phyloP scores from a whole-genome alignment of 2,113 vertebrate species.

The Nothobranchius furzeri region DNA sequence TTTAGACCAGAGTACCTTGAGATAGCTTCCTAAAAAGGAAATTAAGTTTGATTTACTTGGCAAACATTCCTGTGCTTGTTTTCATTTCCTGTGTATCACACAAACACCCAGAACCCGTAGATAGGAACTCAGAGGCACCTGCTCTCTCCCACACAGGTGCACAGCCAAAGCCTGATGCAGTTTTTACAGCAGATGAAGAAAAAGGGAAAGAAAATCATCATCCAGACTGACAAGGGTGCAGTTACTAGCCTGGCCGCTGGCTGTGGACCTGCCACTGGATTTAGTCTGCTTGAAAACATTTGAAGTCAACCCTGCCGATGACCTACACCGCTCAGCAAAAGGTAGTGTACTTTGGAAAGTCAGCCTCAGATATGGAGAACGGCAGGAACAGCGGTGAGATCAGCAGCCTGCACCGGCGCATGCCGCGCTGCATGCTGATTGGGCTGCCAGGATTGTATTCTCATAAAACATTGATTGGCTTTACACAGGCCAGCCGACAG shows the following conservation, averaged over 20 bases:
- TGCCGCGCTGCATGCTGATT: slow-evolving; percentile 70
- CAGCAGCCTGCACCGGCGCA: slow-evolving; percentile 48
- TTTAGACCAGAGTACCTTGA: slow-evolving; percentile 17
- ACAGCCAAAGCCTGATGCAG: not conserved
- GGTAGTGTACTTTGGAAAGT: slow-evolving; percentile 55
- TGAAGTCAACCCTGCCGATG: slow-evolving; percentile 51
- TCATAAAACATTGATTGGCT: slow-evolving; percentile 65
- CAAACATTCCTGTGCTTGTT: slow-evolving; percentile 7
- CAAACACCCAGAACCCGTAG: not conserved
- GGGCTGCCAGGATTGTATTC: slow-evolving; percentile 59
- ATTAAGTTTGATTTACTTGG: slow-evolving; percentile 17
- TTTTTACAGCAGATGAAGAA: slow-evolving; percentile 5
- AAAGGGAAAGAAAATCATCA: not conserved
- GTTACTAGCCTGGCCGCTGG: slow-evolving; percentile 20
- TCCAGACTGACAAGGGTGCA: slow-evolving; percentile 15
- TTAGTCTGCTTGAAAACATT: slow-evolving; percentile 43
- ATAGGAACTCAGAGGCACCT: not conserved
- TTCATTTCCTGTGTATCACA: slow-evolving; percentile 12
- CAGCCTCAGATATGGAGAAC: slow-evolving; percentile 55
- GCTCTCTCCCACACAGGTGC: not conserved
- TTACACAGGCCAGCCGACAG: slow-evolving; percentile 39
- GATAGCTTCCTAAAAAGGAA: slow-evolving; percentile 10
- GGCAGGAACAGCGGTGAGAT: slow-evolving; percentile 67
- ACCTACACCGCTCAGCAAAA: slow-evolving; percentile 62
- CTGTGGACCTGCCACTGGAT: slow-evolving; percentile 45